Evolutionary conservation across 2,113 vertebrate genomes (phyloP), one percentile per base, ranked within the genome.

Genomic region (Acrocephalus arundinaceus): DNA sequence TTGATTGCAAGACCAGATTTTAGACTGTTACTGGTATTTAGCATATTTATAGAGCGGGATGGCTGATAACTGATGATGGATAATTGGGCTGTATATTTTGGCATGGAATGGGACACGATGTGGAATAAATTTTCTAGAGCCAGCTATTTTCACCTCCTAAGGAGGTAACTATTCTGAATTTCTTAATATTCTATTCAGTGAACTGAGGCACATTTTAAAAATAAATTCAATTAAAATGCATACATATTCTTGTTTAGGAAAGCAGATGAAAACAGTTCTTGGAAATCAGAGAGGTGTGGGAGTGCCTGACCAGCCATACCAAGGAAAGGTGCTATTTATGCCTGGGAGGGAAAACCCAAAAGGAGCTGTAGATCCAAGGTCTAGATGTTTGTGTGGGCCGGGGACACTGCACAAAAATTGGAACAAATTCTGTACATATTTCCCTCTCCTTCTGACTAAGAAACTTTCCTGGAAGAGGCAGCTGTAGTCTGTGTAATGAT

Each of bases 1-100:
- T 85, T 84, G 45, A 61, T 83, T 72, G 17, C 72, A 92, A 75
- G 49, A 82, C 52, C 23, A 75, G 66, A 76, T 93, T 85, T 92
- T 55, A 65, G 92, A 88, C 62, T 43, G 54, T 45, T 90, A 25
- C 14, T 75, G 35, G 13, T 78, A 72, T 75, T 82, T 82, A 72
- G 37, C 27, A 18, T 70, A 77, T 58, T 77, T 91, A 77, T 46
- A 25, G 22, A 66, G n/a, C 84, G n/a, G 51, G 51, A 49, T 87
- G 87, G 39, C 57, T 90, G 62, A 66, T 91, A 83, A 9, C 57
- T 77, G 61, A 28, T 80, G 63, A 77, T 58, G 46, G 62, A 65
- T 79, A 80, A 86, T 46, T 70, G 13, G 54, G 41, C 45, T 88
- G n/a, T 11, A 15, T 67, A 67, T 88, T 90, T 95, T 82, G 83